Percentiles rank a stretch among this genome's conserved stretches.
These are phyloP conservation scores for Pteropus rufus DNA, from an alignment of 2,797 vertebrate genomes.

Conservation along the genomic window DNA sequence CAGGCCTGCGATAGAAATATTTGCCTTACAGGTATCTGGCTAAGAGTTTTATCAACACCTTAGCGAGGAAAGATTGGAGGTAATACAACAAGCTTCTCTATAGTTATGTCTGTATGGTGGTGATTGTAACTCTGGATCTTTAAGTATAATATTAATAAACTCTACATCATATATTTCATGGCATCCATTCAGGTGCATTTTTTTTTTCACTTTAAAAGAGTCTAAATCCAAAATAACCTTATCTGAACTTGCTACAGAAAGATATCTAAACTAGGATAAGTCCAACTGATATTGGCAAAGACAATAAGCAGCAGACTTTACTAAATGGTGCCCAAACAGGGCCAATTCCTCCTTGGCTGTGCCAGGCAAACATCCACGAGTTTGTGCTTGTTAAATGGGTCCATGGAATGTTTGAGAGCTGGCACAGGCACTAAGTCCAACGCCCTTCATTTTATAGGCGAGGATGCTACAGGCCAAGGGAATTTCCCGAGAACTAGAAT, in stretches of 20 bases:
- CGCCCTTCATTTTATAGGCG: neutral
- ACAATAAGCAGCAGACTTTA: neutral
- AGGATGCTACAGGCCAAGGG: neutral
- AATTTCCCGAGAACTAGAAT: neutral
- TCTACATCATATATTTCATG: neutral
- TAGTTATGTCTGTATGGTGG: neutral
- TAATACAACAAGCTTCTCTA: neutral
- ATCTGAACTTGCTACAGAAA: neutral
- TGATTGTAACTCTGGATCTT: neutral
- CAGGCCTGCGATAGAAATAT: neutral
- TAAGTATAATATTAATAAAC: neutral
- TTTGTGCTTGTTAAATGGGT: constrained; percentile 21
- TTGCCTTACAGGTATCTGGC: neutral
- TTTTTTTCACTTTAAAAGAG: neutral
- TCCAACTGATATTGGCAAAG: neutral
- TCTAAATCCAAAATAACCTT: neutral
- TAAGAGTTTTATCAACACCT: neutral
- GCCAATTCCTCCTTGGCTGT: constrained; percentile 12
- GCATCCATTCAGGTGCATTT: neutral
- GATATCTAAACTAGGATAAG: neutral
- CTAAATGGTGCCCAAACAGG: neutral
- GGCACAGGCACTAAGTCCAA: neutral
- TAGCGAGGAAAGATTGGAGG: neutral
- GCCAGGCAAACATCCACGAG: neutral
- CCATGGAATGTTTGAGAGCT: neutral